phyloP scores from a whole-genome alignment of 2,888 invertebrate species.

The Athalia circularis region DNA sequence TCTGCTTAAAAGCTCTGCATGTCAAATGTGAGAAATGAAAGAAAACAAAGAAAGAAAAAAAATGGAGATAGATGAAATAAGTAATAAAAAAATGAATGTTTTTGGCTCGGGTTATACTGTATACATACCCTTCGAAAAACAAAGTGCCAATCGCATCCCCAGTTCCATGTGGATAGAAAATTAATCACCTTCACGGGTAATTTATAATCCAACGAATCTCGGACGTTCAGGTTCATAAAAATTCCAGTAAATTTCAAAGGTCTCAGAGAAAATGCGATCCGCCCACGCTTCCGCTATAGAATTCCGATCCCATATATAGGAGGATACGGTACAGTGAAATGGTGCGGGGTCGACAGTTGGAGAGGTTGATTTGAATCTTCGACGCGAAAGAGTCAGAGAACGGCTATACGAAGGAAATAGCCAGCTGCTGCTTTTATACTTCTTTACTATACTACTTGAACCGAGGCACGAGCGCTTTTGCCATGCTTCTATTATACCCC shows the following conservation, averaged over 20 bases:
- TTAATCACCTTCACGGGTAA: neutral
- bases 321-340: too few relatives aligned
- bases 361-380: conserved; percentile 29
- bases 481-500: neutral
- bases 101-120: too few relatives aligned
- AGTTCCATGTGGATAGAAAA: too few relatives aligned
- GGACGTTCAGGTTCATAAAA: neutral
- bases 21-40: neutral
- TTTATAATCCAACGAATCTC: neutral
- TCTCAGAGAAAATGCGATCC: neutral
- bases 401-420: conserved; percentile 18
- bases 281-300: neutral
- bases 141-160: too few relatives aligned
- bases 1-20: neutral
- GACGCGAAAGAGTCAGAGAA: conserved; percentile 16
- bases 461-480: neutral
- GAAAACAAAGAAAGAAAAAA: too few relatives aligned
- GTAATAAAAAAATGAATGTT: too few relatives aligned
- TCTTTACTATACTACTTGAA: neutral
- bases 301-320: neutral
- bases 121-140: too few relatives aligned
- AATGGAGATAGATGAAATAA: too few relatives aligned
- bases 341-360: neutral
- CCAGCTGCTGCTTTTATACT: conserved; percentile 5
- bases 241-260: conserved; percentile 13